Evolutionary conservation across 1,140 invertebrate genomes (phyloP), one percentile per base, ranked within the genome.

Genomic region (Calliphora vicina): DNA sequence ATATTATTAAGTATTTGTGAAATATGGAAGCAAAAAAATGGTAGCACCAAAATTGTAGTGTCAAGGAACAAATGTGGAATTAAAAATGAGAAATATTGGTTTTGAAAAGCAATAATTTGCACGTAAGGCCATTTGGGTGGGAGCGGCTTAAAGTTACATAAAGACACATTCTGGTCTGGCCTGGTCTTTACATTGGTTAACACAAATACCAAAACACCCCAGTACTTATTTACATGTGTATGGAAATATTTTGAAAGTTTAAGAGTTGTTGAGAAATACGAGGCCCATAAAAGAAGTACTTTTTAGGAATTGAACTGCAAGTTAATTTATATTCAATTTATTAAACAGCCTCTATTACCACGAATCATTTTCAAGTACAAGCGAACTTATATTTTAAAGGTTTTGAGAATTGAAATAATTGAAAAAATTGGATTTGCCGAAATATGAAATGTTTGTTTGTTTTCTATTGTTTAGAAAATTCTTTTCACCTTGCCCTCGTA

Each of bases 121-220:
- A 67, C 61, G 20, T 67, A 67, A 67, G 61, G 61, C 61, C 61
- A 67, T 20, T 67, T 67, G 61, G 61, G 61, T 67, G 61, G 61
- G 61, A 67, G 61, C 61, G 61, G 61, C 61, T 23, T 23, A 67
- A 50, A 23, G 61, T 67, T 57, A 57, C 50, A 67, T 67, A 25
- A 20, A 20, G 4, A 67, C 61, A 50, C 45, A 50, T 50, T 50
- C 45, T 50, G 45, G 8, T 35, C 1, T 35, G 35, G 35, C 10
- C 35, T n/a, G n/a, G 10, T 50, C 12, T 15, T 50, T 50, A 50
- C 45, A 50, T 1, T 6, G 6, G 35, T 35, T 8, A 35, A 35
- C 35, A 35, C 35, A 57, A 57, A 57, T 57, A 57, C n/a, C n/a
- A 67, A 67, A 23, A 67, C 0, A 20, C 61, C n/a, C n/a, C n/a